Evolutionary conservation across 1,140 invertebrate species (phyloP), one percentile per base, ranked within the genome.

Genomic region (Scaptomyza montana): DNA sequence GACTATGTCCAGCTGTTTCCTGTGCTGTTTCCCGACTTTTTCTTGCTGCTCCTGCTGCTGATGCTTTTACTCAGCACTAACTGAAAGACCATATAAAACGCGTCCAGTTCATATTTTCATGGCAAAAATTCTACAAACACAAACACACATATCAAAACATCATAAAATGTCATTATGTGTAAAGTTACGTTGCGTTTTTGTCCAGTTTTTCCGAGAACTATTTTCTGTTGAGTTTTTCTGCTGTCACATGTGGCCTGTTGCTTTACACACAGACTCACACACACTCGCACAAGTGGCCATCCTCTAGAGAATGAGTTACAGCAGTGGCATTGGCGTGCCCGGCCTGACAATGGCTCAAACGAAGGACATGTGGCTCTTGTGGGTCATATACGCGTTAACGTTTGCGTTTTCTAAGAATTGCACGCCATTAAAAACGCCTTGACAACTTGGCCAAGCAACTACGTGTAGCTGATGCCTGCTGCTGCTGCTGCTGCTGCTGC

Each of bases 141-240:
- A 72, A 36, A 67, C 51, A 67, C 25, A 59, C 45, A 59, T n/a
- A 55, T 53, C 47, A 30, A 46, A 7, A 61, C 50, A 75, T 60
- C 85, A 87, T 89, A 82, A 86, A 87, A 89, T 82, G 78, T 79
- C 76, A 89, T 87, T 89, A 89, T 89, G 82, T 78, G 72, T 76
- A 62, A 89, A 89, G 84, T 79, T 87, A 51, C 51, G 57, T 62
- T 53, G 51, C 13, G 46, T 49, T 67, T 67, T 62, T 47, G 73
- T 57, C 66, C 53, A 30, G 68, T 46, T 61, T 59, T 62, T 50
- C 65, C 2, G 21, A 25, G 21, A 1, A 25, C 2, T 25, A 7
- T 36, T 67, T 77, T 74, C 68, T 57, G 78, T 73, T 87, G 67
- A 68, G 75, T 77, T 84, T 84, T 89, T 89, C 82, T 89, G 72